phyloP scores from a whole-genome alignment of 2,888 invertebrate genomes.

The Amphiduros pacificus region DNA sequence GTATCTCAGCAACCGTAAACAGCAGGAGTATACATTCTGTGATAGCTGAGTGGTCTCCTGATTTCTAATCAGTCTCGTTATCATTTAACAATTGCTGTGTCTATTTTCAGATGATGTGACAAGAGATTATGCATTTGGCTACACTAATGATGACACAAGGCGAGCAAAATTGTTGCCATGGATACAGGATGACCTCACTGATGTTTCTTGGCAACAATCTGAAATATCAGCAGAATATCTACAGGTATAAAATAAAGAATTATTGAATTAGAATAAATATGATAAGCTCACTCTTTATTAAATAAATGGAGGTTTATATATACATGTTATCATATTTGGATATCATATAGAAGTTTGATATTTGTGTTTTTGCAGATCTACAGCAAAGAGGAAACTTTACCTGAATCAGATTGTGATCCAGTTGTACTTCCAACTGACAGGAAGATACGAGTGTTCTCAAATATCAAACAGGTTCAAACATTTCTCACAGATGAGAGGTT shows the following conservation, averaged over 20 bases:
- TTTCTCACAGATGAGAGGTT: conserved; percentile 74
- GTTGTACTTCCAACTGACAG: conserved; percentile 38
- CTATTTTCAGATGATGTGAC: conserved; percentile 55
- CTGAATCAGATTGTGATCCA: conserved; percentile 57
- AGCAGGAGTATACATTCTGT: too few species aligned
- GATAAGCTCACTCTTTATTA: not conserved
- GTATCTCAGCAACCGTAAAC: too few species aligned
- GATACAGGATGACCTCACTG: conserved; percentile 63
- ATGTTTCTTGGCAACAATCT: conserved; percentile 65
- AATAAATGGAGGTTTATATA: not conserved
- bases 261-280: not conserved
- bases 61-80: too few species aligned
- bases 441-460: conserved; percentile 68
- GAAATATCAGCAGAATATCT: conserved; percentile 65
- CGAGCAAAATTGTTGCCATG: conserved; percentile 6
- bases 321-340: not conserved
- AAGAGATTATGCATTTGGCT: not conserved
- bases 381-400: conserved; percentile 66
- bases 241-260: not conserved
- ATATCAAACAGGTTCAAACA: conserved; percentile 68
- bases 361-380: not conserved
- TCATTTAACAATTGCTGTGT: too few species aligned
- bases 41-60: too few species aligned
- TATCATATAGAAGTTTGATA: not conserved
- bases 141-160: not conserved